Conservation (phyloP, 2,888 invertebrate species). For the Euphydryas editha region DNA sequence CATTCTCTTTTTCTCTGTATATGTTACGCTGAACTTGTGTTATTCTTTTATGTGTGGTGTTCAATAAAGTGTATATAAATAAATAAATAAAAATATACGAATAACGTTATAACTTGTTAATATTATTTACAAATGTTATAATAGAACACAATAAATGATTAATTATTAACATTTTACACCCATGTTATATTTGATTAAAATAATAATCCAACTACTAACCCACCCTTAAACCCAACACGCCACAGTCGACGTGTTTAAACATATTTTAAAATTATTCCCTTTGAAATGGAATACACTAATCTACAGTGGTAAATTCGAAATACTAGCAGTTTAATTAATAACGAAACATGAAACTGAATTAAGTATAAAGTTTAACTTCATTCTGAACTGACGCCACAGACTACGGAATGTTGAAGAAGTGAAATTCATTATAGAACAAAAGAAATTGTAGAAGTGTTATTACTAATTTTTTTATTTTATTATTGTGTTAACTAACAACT, state of each 20-base stretch:
- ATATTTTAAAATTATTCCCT: constrained; percentile 15
- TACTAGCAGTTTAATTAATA: constrained; percentile 26
- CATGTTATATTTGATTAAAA: neutral
- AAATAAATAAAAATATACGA: no score
- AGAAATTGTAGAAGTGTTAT: no score
- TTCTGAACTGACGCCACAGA: neutral
- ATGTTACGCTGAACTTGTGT: no score
- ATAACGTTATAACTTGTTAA: no score
- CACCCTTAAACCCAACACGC: neutral
- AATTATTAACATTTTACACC: neutral
- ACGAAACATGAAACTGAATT: constrained; percentile 25
- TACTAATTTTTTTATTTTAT: no score
- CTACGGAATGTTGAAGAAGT: neutral
- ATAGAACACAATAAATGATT: neutral
- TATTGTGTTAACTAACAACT: no score
- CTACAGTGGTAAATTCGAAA: constrained; percentile 22
- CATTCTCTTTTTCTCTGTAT: no score
- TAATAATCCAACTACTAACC: neutral
- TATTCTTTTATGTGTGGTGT: no score
- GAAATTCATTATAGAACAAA: neutral
- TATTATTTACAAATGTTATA: no score
- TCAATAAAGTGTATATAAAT: no score
- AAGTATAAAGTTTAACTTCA: constrained; percentile 11
- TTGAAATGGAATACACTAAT: constrained; percentile 25
- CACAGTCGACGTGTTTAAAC: neutral